Evolutionary conservation across 1,140 invertebrate genomes (phyloP), one percentile per base, ranked within the genome.

Genomic region (Solenopsis invicta): DNA sequence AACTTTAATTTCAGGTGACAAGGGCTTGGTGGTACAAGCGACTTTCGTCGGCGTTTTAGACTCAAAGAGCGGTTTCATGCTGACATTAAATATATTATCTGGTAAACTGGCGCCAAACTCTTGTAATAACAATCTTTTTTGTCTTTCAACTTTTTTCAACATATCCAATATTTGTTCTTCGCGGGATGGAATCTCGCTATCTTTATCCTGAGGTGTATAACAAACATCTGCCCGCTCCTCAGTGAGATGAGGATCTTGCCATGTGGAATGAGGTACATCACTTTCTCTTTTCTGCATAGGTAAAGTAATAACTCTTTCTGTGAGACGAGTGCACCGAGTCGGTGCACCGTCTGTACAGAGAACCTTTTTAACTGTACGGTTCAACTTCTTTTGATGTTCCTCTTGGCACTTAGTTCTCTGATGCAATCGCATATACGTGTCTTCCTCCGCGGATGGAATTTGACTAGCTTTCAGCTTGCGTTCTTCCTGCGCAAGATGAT

Each of bases 101-200:
- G 95, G 94, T 41, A 95, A 90, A 85, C 92, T 87, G 16, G 86
- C 81, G 0, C 94, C 94, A 74, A 93, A 95, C 86, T 95, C 94
- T 74, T 93, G 67, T 16, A 94, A 86, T 12, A 95, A 72, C 16
- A 92, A 64, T 69, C 92, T 90, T 64, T 94, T 95, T 74, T 93
- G 93, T 10, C 88, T 92, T 62, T 95, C 95, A 16, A 95, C 87
- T 86, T 93, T 94, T 61, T 93, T 90, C 4, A 95, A 78, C 87
- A 94, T 90, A 56, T 94, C 91, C 6, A 94, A 85, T 87, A 95
- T 93, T 84, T 95, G 92, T 75, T 93, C 93, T 34, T 94, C 92
- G 0, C 92, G 93, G 0, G 93, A 92, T 18, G 5, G 37, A 2
- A 77, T 75, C 54, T 92, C 78, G 24, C 71, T 82, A 4, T 90